Base-by-base conservation (phyloP, 2,888 invertebrate species). In the Thymelicus lineola region DNA sequence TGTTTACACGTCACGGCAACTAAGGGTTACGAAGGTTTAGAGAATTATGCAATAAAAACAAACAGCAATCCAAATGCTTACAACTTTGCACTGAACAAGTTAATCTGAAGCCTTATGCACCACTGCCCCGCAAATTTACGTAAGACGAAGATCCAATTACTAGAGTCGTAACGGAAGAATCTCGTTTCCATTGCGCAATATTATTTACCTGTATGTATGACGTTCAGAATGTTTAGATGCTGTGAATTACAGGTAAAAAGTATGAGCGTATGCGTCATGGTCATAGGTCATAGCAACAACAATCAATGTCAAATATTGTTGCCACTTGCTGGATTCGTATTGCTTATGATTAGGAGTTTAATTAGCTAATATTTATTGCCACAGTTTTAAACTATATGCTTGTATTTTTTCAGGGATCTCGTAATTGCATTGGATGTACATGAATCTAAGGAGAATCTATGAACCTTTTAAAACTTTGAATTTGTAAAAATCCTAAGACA, bases 111-210 rank as follows among this genome's bases (percentile, higher is more conserved):
- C 68, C 68, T 20, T 62, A 57, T 46, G 61, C 61, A 55, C 62
- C 36, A 12, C 20, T 61, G 55, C 17, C 55, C 61, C 20, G 46
- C 36, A 17, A 57, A 62, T 62, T 68, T 68, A 68, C 68, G 62
- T 68, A 68, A 68, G 62, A 10, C 61, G 57, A 57, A 55, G 62
- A 68, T 68, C 68, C 62, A 62, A 68, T 68, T 66, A 66, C 61
- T 7, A 36, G 55, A 61, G 45, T 48, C 62, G 62, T 68, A 68
- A 68, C 57, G 57, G 68, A 62, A 50, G n/a, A 66, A 66, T 68
- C 67, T 61, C 53, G 67, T 53, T 55, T 68, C 61, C 14, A 45
- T 68, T 68, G 67, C 55, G 53, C 61, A 68, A 68, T 61, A 9
- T 58, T 58, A 17, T 15, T 15, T 38, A 35, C 28, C 17, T 12